phyloP scores from a whole-genome alignment of 2,888 invertebrate genomes.

The Catocala nupta region DNA sequence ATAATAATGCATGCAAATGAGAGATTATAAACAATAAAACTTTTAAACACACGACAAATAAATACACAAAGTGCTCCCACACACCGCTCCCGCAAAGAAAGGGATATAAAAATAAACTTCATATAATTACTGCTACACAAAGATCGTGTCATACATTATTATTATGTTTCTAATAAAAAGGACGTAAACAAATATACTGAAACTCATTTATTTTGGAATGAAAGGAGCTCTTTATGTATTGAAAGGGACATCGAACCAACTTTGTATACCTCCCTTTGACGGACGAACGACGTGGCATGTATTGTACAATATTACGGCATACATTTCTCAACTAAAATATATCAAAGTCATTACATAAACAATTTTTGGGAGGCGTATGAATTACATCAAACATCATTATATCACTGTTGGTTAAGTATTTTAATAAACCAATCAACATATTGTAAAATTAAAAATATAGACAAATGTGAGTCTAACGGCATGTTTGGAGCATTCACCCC shows the following conservation, averaged over 20 bases:
- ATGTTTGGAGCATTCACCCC: slow-evolving; percentile 39
- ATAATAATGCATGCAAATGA: slow-evolving; percentile 14
- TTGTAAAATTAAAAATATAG: neutral
- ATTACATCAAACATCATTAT: too few species aligned
- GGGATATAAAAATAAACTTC: slow-evolving; percentile 44
- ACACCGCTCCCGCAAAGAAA: slow-evolving; percentile 44
- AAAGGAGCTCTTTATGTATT: slow-evolving; percentile 22
- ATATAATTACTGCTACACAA: slow-evolving; percentile 35
- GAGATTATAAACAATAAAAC: slow-evolving; percentile 15
- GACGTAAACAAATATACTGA: slow-evolving; percentile 33
- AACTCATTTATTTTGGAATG: slow-evolving; percentile 25
- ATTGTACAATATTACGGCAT: too few species aligned
- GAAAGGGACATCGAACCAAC: slow-evolving; percentile 12
- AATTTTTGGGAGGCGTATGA: too few species aligned
- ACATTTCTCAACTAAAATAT: too few species aligned
- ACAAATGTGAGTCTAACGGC: slow-evolving; percentile 26
- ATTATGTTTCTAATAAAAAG: slow-evolving; percentile 43
- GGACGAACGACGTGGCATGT: too few species aligned
- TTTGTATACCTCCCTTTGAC: neutral
- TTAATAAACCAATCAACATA: too few species aligned
- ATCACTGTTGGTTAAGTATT: too few species aligned
- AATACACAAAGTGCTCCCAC: slow-evolving; percentile 9
- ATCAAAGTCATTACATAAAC: too few species aligned
- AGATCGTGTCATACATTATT: slow-evolving; percentile 31
- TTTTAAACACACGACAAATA: slow-evolving; percentile 14